Percentiles rank a stretch among this genome's conserved stretches.
These are phyloP conservation scores for Lepidothrix coronata DNA, from an alignment of 2,113 vertebrate genomes.

Conservation along the genomic window DNA sequence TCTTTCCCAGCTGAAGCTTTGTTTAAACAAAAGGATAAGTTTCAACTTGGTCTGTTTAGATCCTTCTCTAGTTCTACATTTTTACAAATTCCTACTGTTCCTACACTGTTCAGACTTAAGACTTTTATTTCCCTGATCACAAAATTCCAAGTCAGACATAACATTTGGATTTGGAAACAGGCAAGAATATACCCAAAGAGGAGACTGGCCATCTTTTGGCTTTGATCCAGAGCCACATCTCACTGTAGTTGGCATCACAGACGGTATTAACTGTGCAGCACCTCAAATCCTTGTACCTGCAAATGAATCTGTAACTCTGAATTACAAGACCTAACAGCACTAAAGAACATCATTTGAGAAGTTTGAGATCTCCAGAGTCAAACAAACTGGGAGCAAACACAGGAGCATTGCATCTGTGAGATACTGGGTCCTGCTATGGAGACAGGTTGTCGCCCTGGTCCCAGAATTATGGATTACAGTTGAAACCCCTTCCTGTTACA, in stretches of 20 bases:
- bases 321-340: background rate
- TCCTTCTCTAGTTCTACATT: background rate
- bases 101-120: background rate
- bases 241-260: background rate
- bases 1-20: background rate
- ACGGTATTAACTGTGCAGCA: background rate
- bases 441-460: background rate
- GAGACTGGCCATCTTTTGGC: background rate
- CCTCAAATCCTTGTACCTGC: background rate
- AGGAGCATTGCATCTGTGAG: background rate
- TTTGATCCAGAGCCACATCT: background rate
- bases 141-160: background rate
- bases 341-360: background rate
- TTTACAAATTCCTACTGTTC: background rate
- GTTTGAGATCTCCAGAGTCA: background rate
- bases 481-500: background rate
- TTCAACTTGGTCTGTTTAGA: background rate
- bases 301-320: background rate
- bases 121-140: background rate
- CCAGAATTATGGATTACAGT: background rate
- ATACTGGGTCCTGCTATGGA: background rate
- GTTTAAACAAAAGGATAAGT: background rate
- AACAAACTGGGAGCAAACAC: accelerated
- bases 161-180: background rate
- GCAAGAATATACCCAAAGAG: background rate